These are phyloP conservation scores for Mactromeris polynyma DNA, from an alignment of 2,888 invertebrate genomes.

Conservation along the genomic window DNA sequence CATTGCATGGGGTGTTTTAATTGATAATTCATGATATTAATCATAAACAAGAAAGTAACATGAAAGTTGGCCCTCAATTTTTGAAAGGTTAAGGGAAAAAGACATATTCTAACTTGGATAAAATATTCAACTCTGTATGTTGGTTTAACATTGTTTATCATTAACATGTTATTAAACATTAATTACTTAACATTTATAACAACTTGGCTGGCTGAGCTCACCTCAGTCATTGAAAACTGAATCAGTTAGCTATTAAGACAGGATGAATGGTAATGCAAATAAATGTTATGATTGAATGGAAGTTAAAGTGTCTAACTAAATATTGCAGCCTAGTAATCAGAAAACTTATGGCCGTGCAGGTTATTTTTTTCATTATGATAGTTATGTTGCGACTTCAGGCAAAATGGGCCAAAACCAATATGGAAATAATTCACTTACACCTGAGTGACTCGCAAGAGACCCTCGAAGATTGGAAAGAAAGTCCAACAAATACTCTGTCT, in stretches of 20 bases:
- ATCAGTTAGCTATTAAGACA: too few species aligned
- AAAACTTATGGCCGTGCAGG: background rate
- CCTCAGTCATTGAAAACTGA: too few species aligned
- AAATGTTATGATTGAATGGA: too few species aligned
- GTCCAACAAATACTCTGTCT: slow-evolving; percentile 73
- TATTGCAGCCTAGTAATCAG: background rate
- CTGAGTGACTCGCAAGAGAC: slow-evolving; percentile 82
- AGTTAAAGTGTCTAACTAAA: too few species aligned
- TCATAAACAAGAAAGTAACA: background rate
- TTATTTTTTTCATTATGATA: slow-evolving; percentile 10
- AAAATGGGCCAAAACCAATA: slow-evolving; percentile 79
- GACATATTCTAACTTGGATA: background rate
- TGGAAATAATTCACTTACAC: slow-evolving; percentile 73
- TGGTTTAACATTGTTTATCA: background rate
- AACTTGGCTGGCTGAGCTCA: too few species aligned
- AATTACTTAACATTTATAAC: too few species aligned
- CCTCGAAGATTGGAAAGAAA: slow-evolving; percentile 82
- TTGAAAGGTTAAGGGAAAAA: background rate
- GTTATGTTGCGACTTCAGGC: slow-evolving; percentile 73
- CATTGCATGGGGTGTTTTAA: background rate
- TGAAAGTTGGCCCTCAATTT: background rate
- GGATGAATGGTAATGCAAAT: too few species aligned
- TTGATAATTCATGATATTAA: background rate
- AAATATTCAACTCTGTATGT: background rate
- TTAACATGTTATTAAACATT: background rate